Conservation (phyloP, 2,113 vertebrate species). For the Dicaeum eximium region DNA sequence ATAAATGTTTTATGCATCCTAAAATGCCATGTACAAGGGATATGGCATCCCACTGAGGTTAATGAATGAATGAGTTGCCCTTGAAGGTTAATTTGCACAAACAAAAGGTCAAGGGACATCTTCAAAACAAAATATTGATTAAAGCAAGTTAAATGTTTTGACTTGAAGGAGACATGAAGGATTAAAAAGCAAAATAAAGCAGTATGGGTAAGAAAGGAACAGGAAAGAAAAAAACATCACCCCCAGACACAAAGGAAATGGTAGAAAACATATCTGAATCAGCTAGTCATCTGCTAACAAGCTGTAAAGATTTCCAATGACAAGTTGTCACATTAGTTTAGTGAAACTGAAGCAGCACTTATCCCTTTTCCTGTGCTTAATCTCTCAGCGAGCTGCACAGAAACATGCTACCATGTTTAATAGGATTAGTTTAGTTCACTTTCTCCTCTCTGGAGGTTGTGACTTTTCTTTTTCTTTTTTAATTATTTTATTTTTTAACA, state of each 20-base stretch:
- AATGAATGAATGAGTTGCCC: constrained; percentile 55
- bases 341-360: constrained; percentile 81
- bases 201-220: constrained; percentile 72
- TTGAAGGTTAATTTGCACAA: constrained; percentile 64
- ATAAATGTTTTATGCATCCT: constrained; percentile 50
- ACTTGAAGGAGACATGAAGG: constrained; percentile 80
- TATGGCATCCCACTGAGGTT: constrained; percentile 20
- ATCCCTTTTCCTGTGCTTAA: constrained; percentile 82
- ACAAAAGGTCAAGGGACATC: constrained; percentile 74
- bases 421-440: constrained; percentile 79
- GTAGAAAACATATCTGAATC: constrained; percentile 79
- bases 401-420: constrained; percentile 80
- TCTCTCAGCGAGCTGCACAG: constrained; percentile 73
- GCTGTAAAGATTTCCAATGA: constrained; percentile 83
- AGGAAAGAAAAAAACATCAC: constrained; percentile 68
- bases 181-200: constrained; percentile 77
- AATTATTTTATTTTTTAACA: constrained; percentile 51
- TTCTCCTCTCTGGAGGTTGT: constrained; percentile 66
- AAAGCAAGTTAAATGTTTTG: constrained; percentile 81
- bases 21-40: constrained; percentile 36
- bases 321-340: constrained; percentile 87
- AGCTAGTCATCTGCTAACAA: constrained; percentile 79
- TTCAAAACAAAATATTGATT: constrained; percentile 78
- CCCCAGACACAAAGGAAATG: constrained; percentile 71
- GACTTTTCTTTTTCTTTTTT: not conserved